These are phyloP conservation scores for Thera obeliscata DNA, from an alignment of 2,888 invertebrate genomes.

Conservation along the genomic window DNA sequence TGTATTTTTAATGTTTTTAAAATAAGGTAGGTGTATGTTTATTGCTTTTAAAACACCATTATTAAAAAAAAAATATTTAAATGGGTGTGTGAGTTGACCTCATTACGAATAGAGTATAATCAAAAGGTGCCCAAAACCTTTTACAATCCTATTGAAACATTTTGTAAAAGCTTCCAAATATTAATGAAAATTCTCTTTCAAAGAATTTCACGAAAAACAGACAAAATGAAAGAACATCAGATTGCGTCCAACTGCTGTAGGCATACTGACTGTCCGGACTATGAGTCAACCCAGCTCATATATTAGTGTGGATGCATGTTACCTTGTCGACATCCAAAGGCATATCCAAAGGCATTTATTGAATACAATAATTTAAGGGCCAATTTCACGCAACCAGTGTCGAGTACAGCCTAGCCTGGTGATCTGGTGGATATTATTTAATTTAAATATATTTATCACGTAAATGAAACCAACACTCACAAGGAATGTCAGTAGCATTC, in stretches of 20 bases:
- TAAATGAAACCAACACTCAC: not conserved
- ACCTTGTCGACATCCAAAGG: too few relatives aligned
- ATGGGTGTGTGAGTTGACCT: not conserved
- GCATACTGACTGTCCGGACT: not conserved
- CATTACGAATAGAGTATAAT: not conserved
- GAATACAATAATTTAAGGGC: too few relatives aligned
- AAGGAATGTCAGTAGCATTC: not conserved
- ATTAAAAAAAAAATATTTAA: not conserved
- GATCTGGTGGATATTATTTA: not conserved
- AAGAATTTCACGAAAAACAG: constrained; percentile 2
- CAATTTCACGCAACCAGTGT: too few relatives aligned
- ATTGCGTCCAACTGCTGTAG: not conserved
- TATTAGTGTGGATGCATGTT: too few relatives aligned
- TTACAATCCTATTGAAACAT: constrained; percentile 8
- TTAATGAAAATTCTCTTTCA: constrained; percentile 7
- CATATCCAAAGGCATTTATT: too few relatives aligned
- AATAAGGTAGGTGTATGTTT: too few relatives aligned
- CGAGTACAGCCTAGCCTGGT: not conserved
- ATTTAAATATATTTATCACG: too few relatives aligned
- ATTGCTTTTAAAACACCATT: too few relatives aligned
- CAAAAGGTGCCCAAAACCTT: constrained; percentile 6
- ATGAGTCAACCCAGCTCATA: not conserved
- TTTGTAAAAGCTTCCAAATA: constrained; percentile 8
- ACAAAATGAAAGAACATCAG: constrained; percentile 1
- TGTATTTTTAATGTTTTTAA: too few relatives aligned